Evolutionary conservation across 2,113 vertebrate genomes (phyloP).

Genomic region (Oxyruncus cristatus): DNA sequence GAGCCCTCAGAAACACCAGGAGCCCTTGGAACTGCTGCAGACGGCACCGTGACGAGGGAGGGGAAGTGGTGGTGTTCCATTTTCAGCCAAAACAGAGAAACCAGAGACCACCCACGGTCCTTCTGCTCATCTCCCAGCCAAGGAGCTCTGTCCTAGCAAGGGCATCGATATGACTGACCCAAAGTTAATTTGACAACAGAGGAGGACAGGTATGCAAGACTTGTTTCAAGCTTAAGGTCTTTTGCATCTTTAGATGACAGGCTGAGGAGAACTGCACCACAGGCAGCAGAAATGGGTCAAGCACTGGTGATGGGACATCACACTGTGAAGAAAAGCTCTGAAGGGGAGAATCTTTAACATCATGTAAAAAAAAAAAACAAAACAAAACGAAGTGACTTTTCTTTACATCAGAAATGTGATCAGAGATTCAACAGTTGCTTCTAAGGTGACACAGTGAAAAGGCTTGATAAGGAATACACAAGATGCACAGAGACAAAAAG

Average conservation of each 20-base stretch:
- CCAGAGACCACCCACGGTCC: neutral
- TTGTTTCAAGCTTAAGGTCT: neutral
- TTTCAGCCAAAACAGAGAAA: neutral
- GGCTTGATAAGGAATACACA: neutral
- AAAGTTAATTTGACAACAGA: neutral
- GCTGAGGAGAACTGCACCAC: conserved; percentile 25
- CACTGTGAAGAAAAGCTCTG: neutral
- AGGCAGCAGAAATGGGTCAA: conserved; percentile 48
- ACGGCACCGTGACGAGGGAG: fast-evolving
- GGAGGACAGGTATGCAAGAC: neutral
- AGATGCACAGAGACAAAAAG: neutral
- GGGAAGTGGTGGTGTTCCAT: fast-evolving
- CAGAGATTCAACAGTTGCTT: neutral
- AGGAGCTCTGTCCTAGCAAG: neutral
- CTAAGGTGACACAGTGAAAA: neutral
- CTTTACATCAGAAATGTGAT: neutral
- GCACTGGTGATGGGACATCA: neutral
- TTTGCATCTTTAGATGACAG: neutral
- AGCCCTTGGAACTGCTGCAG: fast-evolving
- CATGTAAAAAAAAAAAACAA: neutral
- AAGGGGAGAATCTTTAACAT: neutral
- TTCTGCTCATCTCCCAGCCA: neutral
- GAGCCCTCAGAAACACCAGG: neutral
- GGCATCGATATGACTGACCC: neutral
- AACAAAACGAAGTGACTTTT: neutral